A percentile compares a stretch with the other conserved stretches of the same genome.
Conservation (phyloP, 2,113 vertebrate genomes). For the Chlamydotis undulata region DNA sequence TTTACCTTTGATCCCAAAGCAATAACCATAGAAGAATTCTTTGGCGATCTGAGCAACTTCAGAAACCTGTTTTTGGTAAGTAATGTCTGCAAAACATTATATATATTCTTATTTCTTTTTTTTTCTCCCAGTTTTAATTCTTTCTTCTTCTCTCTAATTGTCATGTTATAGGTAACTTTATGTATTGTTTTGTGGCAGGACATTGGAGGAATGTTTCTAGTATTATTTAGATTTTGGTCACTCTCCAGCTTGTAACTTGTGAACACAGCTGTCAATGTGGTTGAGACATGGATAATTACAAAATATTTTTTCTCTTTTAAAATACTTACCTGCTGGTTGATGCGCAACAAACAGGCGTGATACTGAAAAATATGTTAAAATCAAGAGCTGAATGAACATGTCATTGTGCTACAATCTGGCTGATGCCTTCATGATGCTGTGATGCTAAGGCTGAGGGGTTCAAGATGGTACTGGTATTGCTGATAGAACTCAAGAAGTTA, state of each 20-base stretch:
- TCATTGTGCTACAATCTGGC: background rate
- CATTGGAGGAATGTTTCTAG: background rate
- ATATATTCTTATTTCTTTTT: background rate
- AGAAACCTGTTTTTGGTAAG: slow-evolving; percentile 92
- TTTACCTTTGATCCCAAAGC: slow-evolving; percentile 90
- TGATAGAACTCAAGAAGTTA: background rate
- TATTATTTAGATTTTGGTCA: background rate
- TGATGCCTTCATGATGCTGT: background rate
- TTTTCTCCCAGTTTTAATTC: background rate
- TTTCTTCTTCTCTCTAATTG: background rate
- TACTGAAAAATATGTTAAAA: background rate
- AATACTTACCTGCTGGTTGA: background rate
- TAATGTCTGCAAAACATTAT: slow-evolving; percentile 29
- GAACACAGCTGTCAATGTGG: background rate
- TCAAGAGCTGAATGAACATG: background rate
- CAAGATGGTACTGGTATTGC: background rate
- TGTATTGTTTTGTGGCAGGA: background rate
- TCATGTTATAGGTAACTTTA: background rate
- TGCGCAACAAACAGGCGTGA: fast-evolving
- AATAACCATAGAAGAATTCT: slow-evolving; percentile 92
- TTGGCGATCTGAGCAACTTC: slow-evolving; percentile 91
- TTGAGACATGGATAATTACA: background rate
- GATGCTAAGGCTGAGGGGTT: background rate
- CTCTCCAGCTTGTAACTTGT: background rate
- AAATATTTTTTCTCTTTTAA: background rate